Conservation (phyloP, 2,888 invertebrate species). For the Drosophila mercatorum region DNA sequence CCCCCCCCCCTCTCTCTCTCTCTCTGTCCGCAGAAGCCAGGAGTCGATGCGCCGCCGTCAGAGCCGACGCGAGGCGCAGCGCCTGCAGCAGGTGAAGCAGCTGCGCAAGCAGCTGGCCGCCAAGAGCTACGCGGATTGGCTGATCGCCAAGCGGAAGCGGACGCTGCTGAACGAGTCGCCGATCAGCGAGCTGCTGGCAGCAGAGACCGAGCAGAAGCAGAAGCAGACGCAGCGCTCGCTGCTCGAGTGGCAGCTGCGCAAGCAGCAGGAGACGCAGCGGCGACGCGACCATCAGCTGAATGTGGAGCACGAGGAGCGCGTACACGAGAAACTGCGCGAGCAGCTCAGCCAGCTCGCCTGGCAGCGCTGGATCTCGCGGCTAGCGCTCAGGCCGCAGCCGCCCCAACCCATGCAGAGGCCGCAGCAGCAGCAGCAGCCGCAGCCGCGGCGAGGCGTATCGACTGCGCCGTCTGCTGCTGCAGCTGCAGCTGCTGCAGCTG, state of each 20-base stretch:
- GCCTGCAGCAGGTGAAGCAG: slow-evolving; percentile 14
- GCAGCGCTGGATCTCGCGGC: slow-evolving; percentile 46
- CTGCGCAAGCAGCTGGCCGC: slow-evolving; percentile 39
- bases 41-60: slow-evolving; percentile 19
- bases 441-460: background rate
- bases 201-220: background rate
- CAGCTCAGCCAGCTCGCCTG: slow-evolving; percentile 45
- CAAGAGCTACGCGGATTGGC: slow-evolving; percentile 41
- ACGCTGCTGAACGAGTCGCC: background rate
- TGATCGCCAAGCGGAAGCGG: slow-evolving; percentile 27
- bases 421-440: background rate
- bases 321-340: slow-evolving; percentile 27
- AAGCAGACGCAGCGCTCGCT: slow-evolving; percentile 5
- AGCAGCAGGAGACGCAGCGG: slow-evolving; percentile 23
- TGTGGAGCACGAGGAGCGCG: slow-evolving; percentile 1
- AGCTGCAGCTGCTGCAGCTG: background rate
- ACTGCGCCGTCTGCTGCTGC: background rate
- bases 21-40: slow-evolving; percentile 14
- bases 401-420: background rate
- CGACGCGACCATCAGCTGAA: slow-evolving; percentile 1
- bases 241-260: slow-evolving; percentile 39
- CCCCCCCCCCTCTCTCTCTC: background rate
- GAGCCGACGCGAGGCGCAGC: slow-evolving; percentile 22
- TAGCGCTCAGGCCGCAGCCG: background rate
- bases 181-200: background rate